phyloP scores from a whole-genome alignment of 2,113 vertebrate species.

The Meleagris gallopavo region DNA sequence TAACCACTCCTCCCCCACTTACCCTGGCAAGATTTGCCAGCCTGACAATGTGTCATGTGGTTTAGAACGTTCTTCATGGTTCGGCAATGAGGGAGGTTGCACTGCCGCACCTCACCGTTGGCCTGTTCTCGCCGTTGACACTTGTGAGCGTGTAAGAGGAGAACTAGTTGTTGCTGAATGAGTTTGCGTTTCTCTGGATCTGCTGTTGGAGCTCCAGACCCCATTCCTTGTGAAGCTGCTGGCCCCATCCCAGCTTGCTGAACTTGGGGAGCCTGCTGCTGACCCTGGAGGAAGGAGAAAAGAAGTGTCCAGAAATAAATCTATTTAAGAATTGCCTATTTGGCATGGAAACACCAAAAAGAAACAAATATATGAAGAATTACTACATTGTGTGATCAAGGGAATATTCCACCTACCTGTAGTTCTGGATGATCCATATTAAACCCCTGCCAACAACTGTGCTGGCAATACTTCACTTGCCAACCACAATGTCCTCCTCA shows the following conservation, averaged over 20 bases:
- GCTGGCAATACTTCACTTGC: background rate
- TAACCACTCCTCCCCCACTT: conserved; percentile 53
- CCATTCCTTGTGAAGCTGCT: conserved; percentile 85
- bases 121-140: conserved; percentile 97
- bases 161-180: conserved; percentile 97
- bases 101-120: conserved; percentile 94
- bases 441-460: background rate
- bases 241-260: conserved; percentile 85
- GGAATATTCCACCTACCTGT: background rate
- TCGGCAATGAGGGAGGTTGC: conserved; percentile 96
- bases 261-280: conserved; percentile 80
- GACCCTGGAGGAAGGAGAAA: conserved; percentile 63
- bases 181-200: conserved; percentile 98
- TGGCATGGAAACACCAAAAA: background rate
- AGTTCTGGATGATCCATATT: background rate
- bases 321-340: background rate
- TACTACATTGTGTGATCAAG: background rate
- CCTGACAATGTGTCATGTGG: conserved; percentile 99
- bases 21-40: conserved; percentile 99
- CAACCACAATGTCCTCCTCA: background rate
- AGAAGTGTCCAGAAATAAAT: background rate
- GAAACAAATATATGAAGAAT: background rate
- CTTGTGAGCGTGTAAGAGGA: conserved; percentile 96
- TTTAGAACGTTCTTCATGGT: conserved; percentile 99
- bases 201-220: conserved; percentile 90